phyloP scores from a whole-genome alignment of 2,888 invertebrate species.

The Electrophaes corylata region DNA sequence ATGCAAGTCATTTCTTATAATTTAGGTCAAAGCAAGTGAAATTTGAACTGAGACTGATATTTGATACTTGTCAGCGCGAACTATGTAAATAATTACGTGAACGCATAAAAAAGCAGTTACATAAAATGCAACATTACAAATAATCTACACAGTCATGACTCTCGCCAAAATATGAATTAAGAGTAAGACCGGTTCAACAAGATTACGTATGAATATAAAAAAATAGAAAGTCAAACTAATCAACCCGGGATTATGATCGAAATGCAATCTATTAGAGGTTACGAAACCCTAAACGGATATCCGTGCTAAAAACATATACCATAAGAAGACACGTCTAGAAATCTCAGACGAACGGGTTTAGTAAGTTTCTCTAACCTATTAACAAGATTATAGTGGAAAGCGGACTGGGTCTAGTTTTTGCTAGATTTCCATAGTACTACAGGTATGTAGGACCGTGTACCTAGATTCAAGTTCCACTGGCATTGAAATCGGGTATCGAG shows the following conservation, averaged over 20 bases:
- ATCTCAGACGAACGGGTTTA: slow-evolving; percentile 62
- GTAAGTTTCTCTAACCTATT: slow-evolving; percentile 78
- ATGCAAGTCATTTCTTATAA: slow-evolving; percentile 35
- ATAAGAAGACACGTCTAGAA: slow-evolving; percentile 65
- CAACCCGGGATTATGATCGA: slow-evolving; percentile 32
- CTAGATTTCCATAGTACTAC: slow-evolving; percentile 68
- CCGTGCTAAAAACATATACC: slow-evolving; percentile 49
- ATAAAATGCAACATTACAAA: slow-evolving; percentile 59
- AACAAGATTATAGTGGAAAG: slow-evolving; percentile 80
- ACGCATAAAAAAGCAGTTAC: slow-evolving; percentile 58
- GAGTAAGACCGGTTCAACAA: slow-evolving; percentile 51
- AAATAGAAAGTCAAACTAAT: slow-evolving; percentile 68
- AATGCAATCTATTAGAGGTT: slow-evolving; percentile 31
- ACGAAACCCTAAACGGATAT: slow-evolving; percentile 54
- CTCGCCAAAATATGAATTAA: slow-evolving; percentile 64
- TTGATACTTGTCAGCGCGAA: slow-evolving; percentile 32
- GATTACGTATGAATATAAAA: slow-evolving; percentile 52
- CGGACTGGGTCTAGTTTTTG: slow-evolving; percentile 76
- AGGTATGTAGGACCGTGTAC: slow-evolving; percentile 66
- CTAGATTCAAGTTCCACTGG: slow-evolving; percentile 72
- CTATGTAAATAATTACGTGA: slow-evolving; percentile 36
- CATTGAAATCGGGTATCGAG: slow-evolving; percentile 64
- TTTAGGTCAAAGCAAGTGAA: slow-evolving; percentile 38
- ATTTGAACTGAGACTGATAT: slow-evolving; percentile 39
- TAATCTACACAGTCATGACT: slow-evolving; percentile 48